Evolutionary conservation across 1,140 invertebrate species (phyloP).

Genomic region (Drosophila busckii): DNA sequence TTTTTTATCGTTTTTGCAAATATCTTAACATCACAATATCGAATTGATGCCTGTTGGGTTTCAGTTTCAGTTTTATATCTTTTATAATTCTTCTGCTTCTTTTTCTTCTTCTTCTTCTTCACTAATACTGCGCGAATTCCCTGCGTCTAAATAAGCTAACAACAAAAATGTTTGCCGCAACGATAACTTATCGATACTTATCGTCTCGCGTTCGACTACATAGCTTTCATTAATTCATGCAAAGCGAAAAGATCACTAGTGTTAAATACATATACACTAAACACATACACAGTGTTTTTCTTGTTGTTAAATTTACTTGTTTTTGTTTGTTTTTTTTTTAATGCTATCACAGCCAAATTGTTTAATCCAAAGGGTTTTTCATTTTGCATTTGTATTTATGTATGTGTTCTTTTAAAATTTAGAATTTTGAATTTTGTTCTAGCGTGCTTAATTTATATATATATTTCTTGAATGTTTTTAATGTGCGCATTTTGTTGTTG

Average conservation of each 20-base stretch:
- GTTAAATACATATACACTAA: conserved; percentile 5
- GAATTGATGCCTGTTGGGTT: conserved; percentile 62
- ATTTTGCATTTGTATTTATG: conserved; percentile 30
- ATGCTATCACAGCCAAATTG: conserved; percentile 79
- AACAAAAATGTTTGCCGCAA: conserved; percentile 60
- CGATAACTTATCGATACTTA: conserved; percentile 21
- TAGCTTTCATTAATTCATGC: too few relatives aligned
- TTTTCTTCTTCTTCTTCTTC: conserved; percentile 4
- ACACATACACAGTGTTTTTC: conserved; percentile 12
- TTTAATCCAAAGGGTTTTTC: conserved; percentile 76
- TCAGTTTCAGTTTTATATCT: conserved; percentile 1
- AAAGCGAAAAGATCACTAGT: conserved; percentile 26
- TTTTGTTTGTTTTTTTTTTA: conserved; percentile 43
- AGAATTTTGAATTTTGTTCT: conserved; percentile 79
- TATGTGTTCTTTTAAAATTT: conserved; percentile 64
- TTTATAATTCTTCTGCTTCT: conserved; percentile 7
- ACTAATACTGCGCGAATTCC: conserved; percentile 65
- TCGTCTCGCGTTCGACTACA: too few relatives aligned
- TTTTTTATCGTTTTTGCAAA: conserved; percentile 25
- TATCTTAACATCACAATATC: conserved; percentile 71
- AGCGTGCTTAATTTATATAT: conserved; percentile 49
- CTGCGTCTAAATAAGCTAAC: conserved; percentile 62
- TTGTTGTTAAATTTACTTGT: conserved; percentile 32
- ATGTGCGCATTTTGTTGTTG: conserved; percentile 60
- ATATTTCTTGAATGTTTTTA: neutral